A percentile compares a stretch with the other conserved stretches of the same genome.
Evolutionary conservation across 1,140 invertebrate genomes (phyloP).

Genomic region (Lepidurus packardi): DNA sequence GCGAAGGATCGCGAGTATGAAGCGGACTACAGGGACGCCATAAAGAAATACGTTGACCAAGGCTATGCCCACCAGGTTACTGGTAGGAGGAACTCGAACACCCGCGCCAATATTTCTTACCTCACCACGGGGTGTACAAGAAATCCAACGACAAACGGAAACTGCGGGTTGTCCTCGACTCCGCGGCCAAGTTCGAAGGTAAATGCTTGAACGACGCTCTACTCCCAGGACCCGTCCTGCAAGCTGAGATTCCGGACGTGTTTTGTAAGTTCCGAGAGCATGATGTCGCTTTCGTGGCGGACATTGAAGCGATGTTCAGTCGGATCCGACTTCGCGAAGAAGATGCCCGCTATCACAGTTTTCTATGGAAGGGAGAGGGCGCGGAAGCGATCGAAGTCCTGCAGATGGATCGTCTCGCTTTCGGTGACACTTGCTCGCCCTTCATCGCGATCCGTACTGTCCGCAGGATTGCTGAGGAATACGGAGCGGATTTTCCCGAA

Average conservation of each 20-base stretch:
- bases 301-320: conserved; percentile 30
- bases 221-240: not conserved
- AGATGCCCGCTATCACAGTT: conserved; percentile 32
- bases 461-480: not conserved
- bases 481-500: not conserved
- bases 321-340: conserved; percentile 19
- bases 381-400: conserved; percentile 7
- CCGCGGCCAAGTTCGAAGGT: not conserved
- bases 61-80: conserved; percentile 19
- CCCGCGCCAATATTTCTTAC: not conserved
- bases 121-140: conserved; percentile 26
- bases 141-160: not conserved
- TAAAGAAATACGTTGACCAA: conserved; percentile 25
- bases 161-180: conserved; percentile 24
- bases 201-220: conserved; percentile 25
- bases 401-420: conserved; percentile 23
- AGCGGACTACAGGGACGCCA: conserved; percentile 19
- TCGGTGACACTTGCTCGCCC: conserved; percentile 4
- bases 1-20: not conserved
- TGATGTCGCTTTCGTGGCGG: conserved; percentile 4
- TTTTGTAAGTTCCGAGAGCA: conserved; percentile 20
- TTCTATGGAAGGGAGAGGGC: conserved; percentile 31
- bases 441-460: conserved; percentile 22
- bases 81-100: conserved; percentile 10
- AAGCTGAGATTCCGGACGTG: conserved; percentile 17